phyloP scores from a whole-genome alignment of 2,888 invertebrate genomes.

The Cosmopolites sordidus region DNA sequence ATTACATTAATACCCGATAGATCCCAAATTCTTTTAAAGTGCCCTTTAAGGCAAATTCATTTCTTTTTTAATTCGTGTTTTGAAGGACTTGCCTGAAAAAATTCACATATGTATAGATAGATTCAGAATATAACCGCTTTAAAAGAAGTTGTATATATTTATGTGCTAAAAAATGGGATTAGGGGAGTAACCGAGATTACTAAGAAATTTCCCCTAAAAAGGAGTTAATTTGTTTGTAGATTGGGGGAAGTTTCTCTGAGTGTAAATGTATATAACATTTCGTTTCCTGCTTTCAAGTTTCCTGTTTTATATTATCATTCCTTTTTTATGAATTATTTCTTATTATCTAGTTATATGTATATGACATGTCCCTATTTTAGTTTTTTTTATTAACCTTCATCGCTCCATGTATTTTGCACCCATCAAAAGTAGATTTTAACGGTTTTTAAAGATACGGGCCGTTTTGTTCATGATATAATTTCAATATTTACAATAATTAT shows the following conservation, averaged over 20 bases:
- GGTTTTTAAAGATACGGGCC: constrained; percentile 3
- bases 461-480: constrained; percentile 7
- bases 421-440: not conserved
- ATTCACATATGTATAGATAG: constrained; percentile 4
- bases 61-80: not conserved
- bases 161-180: constrained; percentile 20
- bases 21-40: not conserved
- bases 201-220: constrained; percentile 2
- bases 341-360: constrained; percentile 15
- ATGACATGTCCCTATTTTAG: constrained; percentile 6
- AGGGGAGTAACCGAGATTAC: constrained; percentile 5
- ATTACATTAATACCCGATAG: no score
- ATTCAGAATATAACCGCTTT: constrained; percentile 25
- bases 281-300: constrained; percentile 17
- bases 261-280: constrained; percentile 19
- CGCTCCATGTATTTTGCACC: constrained; percentile 2
- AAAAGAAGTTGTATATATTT: constrained; percentile 25
- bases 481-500: constrained; percentile 9
- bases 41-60: not conserved
- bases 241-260: constrained; percentile 4
- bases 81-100: not conserved
- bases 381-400: constrained; percentile 3
- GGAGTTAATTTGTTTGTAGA: constrained; percentile 3
- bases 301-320: constrained; percentile 22
- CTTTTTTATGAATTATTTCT: constrained; percentile 14